Base-by-base conservation (phyloP, 1,140 invertebrate species). In the Pissodes strobi region DNA sequence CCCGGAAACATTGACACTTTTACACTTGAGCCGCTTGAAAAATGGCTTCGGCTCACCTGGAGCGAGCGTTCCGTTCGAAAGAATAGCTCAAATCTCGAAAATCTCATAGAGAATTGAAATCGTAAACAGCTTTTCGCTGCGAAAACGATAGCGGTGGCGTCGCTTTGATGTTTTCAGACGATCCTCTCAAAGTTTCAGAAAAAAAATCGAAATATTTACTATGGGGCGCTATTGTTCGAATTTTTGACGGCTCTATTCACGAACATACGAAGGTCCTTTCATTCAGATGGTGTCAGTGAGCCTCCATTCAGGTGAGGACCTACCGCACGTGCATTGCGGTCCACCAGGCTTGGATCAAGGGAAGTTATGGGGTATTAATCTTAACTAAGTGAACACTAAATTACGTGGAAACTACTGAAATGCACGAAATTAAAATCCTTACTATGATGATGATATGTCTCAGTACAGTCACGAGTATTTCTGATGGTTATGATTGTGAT, bases 181-280 rank as follows among this genome's bases (percentile, higher is more conserved):
- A 17, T n/a, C 46, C 46, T 49, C 46, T 49, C 25, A 49, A 49
- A 25, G 46, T 27, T 49, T 49, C 25, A 25, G 10, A 48, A 58
- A 45, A 56, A 41, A 58, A 45, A 48, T 58, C 13, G 43, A 58
- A 58, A 58, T 58, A 58, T 58, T 58, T 58, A 58, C 56, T 58
- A 58, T 58, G 27, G 55, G 43, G 27, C 9, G 41, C 9, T n/a
- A 22, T 58, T 58, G 56, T 58, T 58, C 22, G n/a, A 12, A 37
- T 58, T 46, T 58, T 58, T 58, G 56, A 58, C 56, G 56, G 41
- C 56, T 58, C 56, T 58, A 58, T 58, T 58, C 56, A 58, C 1
- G n/a, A 19, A 48, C 12, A 37, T 27, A 46, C 27, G 41, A 46
- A 48, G 56, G 41, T 58, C 53, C 34, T 17, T 58, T 58, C 53